phyloP scores from a whole-genome alignment of 2,113 vertebrate species.

The Muntiacus muntjak region DNA sequence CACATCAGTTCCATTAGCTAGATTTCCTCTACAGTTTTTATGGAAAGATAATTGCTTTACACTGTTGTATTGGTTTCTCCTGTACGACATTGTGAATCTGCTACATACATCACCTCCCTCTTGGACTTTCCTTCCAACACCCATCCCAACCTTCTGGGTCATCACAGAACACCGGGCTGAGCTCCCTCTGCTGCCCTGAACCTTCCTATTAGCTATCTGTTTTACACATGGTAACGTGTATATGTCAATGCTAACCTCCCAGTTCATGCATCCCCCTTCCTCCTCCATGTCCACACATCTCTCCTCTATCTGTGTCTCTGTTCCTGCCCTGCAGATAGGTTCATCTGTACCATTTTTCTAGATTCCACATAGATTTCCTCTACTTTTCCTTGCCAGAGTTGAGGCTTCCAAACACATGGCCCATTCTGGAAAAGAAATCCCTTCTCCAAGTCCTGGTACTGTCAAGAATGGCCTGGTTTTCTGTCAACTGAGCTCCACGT shows the following conservation, averaged over 20 bases:
- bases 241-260: neutral
- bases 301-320: neutral
- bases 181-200: fast-evolving
- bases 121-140: neutral
- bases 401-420: neutral
- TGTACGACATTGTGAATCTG: fast-evolving
- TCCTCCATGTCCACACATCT: neutral
- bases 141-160: neutral
- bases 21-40: neutral
- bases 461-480: neutral
- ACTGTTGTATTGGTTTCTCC: neutral
- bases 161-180: neutral
- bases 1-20: neutral
- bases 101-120: neutral
- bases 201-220: neutral
- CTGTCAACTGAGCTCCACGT: neutral
- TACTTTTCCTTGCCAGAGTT: neutral
- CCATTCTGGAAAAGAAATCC: neutral
- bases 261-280: neutral
- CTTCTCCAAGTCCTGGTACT: neutral
- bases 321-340: neutral
- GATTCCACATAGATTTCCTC: neutral
- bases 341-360: neutral
- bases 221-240: neutral
- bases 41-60: neutral